Conservation (phyloP, 1,140 invertebrate species). For the Triops longicaudatus region DNA sequence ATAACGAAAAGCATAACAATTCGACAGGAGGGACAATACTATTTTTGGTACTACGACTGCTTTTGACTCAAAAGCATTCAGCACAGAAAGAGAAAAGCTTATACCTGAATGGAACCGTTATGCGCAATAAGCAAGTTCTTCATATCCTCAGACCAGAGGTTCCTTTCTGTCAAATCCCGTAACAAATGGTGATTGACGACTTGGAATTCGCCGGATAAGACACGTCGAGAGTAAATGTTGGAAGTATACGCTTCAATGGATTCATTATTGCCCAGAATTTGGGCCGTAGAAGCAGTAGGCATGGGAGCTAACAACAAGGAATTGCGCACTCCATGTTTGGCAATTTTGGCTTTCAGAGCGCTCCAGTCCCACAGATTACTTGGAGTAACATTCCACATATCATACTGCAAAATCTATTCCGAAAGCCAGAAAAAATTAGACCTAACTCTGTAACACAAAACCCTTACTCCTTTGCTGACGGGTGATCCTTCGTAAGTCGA, state of each 20-base stretch:
- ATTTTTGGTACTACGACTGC: not conserved
- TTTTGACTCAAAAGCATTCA: too few species aligned
- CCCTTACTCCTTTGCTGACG: constrained; percentile 75
- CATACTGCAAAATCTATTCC: constrained; percentile 79
- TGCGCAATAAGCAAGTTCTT: constrained; percentile 87
- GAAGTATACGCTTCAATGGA: constrained; percentile 97
- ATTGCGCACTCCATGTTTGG: constrained; percentile 85
- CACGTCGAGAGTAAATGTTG: constrained; percentile 90
- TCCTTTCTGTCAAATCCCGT: constrained; percentile 79
- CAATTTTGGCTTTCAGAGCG: constrained; percentile 73
- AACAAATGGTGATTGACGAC: constrained; percentile 95
- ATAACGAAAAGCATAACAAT: not conserved
- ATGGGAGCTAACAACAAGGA: constrained; percentile 92
- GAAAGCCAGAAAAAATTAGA: constrained; percentile 30
- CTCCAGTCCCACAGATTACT: constrained; percentile 85
- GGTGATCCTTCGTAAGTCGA: constrained; percentile 85
- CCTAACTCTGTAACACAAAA: constrained; percentile 10
- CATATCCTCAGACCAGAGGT: constrained; percentile 93
- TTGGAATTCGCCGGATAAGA: constrained; percentile 81
- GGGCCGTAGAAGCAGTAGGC: constrained; percentile 98
- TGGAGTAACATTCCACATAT: constrained; percentile 94
- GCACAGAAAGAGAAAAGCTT: not conserved
- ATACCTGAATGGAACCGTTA: constrained; percentile 81
- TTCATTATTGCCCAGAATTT: constrained; percentile 98
- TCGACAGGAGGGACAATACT: not conserved